Percentiles rank a stretch among this genome's conserved stretches.
Evolutionary conservation across 2,797 vertebrate genomes (phyloP).

Genomic region (Diplodus sargus): DNA sequence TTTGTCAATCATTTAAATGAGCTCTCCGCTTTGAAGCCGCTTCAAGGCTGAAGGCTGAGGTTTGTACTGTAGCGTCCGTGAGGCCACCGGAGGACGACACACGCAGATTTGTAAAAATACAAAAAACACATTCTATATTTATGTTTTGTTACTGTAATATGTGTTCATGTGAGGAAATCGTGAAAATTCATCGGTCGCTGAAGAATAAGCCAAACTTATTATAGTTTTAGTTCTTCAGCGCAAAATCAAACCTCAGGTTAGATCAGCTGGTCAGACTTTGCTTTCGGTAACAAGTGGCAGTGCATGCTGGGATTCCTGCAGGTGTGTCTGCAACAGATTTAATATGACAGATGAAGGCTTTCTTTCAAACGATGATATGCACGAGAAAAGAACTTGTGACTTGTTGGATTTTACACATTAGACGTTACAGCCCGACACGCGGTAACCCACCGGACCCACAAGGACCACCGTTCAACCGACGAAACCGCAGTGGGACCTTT

Average conservation of each 20-base stretch:
- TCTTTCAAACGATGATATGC: background rate
- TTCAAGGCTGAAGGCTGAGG: background rate
- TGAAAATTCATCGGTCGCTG: background rate
- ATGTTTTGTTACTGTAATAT: background rate
- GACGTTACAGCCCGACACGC: too few relatives aligned
- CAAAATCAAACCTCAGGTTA: background rate
- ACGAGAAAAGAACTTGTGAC: background rate
- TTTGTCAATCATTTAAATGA: conserved; percentile 35
- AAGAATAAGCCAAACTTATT: background rate
- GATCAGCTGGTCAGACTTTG: conserved; percentile 16
- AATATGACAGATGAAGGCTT: background rate
- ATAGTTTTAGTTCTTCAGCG: background rate
- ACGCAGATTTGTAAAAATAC: background rate
- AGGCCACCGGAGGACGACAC: background rate
- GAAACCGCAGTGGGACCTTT: too few relatives aligned
- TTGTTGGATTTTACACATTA: background rate
- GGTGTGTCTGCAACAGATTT: background rate
- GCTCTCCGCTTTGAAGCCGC: conserved; percentile 10
- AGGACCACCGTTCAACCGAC: too few relatives aligned
- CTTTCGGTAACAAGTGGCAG: background rate
- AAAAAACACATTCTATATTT: background rate
- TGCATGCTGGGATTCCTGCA: background rate
- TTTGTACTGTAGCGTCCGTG: background rate
- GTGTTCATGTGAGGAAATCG: background rate
- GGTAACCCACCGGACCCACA: too few relatives aligned